Conservation (phyloP, 2,113 vertebrate species). For the Suncus etruscus region DNA sequence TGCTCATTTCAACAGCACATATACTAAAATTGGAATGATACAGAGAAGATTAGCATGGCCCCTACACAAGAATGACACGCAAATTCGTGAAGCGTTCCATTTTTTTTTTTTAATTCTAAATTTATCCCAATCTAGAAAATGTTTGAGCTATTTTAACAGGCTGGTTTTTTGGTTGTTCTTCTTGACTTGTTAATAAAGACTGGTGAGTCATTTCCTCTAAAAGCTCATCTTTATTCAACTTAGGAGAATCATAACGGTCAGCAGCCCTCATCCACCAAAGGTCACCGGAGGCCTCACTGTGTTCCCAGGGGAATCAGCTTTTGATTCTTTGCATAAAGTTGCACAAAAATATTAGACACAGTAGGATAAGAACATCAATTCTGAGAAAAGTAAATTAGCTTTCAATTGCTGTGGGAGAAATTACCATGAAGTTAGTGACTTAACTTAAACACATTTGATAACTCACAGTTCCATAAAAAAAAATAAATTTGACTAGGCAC, state of each 20-base stretch:
- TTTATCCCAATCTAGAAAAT: not conserved
- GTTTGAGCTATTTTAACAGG: slow-evolving; percentile 15
- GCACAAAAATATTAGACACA: not conserved
- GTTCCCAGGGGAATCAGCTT: not conserved
- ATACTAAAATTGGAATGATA: no score
- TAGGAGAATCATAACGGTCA: not conserved
- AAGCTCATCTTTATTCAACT: not conserved
- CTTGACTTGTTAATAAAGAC: slow-evolving; percentile 22
- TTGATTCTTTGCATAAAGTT: not conserved
- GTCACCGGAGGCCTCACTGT: not conserved
- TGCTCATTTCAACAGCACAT: no score
- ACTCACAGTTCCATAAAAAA: not conserved
- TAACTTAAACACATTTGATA: not conserved
- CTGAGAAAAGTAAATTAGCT: not conserved
- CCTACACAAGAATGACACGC: no score
- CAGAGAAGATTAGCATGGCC: no score
- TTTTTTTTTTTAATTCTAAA: no score
- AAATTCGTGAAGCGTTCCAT: no score
- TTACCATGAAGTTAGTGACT: not conserved
- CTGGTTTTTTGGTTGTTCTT: not conserved
- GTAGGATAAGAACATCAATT: not conserved
- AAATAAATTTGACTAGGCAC: not conserved
- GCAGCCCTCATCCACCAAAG: not conserved
- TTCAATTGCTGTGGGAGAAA: not conserved
- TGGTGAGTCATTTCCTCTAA: slow-evolving; percentile 15